Evolutionary conservation across 2,797 vertebrate species (phyloP).

Genomic region (Heliangelus exortis): DNA sequence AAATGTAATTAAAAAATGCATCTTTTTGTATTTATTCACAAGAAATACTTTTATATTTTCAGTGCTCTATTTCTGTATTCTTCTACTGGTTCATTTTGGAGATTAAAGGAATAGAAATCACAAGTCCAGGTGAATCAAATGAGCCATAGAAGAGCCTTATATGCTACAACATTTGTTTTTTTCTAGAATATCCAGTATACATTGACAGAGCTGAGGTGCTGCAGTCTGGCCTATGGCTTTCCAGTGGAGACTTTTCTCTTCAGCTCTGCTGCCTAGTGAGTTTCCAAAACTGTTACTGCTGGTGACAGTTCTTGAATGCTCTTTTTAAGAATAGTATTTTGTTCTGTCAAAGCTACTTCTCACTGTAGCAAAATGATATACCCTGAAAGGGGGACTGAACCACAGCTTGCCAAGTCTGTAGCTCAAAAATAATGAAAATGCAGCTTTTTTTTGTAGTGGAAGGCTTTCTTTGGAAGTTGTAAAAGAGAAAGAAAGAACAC

Average conservation of each 20-base stretch:
- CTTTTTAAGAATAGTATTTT: not conserved
- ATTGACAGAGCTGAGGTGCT: not conserved
- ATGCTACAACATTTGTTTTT: not conserved
- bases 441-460: not conserved
- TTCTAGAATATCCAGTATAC: not conserved
- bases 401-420: not conserved
- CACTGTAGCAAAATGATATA: not conserved
- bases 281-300: not conserved
- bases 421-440: not conserved
- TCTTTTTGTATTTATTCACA: not conserved
- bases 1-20: not conserved
- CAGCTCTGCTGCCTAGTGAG: not conserved
- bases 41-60: not conserved
- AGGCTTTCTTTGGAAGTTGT: not conserved
- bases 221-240: not conserved
- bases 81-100: not conserved
- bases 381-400: not conserved
- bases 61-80: not conserved
- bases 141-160: not conserved
- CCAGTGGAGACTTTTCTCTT: not conserved
- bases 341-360: not conserved
- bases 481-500: not conserved
- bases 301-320: not conserved
- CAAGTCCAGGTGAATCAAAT: not conserved
- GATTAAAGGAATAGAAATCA: not conserved